These are phyloP conservation scores for Eupithecia tripunctaria DNA, from an alignment of 2,888 invertebrate species.

Conservation along the genomic window DNA sequence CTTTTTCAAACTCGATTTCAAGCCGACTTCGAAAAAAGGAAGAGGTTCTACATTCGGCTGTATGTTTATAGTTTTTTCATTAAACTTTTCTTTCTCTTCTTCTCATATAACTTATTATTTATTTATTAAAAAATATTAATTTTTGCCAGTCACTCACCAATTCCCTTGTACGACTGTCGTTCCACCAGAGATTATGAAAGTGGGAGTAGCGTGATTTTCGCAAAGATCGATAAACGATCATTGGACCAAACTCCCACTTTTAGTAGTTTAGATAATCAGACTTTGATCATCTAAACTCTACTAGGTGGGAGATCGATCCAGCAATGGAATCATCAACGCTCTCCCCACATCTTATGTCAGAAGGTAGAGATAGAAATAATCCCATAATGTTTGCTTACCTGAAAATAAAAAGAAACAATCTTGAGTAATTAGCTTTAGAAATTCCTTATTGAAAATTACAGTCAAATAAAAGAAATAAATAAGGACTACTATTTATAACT, in stretches of 20 bases:
- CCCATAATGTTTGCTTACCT: constrained; percentile 16
- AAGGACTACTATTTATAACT: too few relatives aligned
- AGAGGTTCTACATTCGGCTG: too few relatives aligned
- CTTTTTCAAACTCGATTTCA: too few relatives aligned
- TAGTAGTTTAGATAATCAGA: too few relatives aligned
- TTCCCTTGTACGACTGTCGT: neutral
- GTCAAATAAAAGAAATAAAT: too few relatives aligned
- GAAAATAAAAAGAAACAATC: constrained; percentile 11
- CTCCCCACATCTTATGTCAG: neutral
- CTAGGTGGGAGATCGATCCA: too few relatives aligned
- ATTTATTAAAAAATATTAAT: neutral
- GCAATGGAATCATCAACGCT: neutral
- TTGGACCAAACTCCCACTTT: too few relatives aligned
- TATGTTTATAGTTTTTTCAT: too few relatives aligned
- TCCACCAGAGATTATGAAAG: neutral
- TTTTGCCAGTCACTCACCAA: neutral
- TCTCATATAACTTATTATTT: neutral
- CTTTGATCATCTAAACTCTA: neutral
- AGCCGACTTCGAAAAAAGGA: too few relatives aligned
- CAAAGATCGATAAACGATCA: neutral
- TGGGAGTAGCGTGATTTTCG: too few relatives aligned
- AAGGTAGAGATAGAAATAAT: neutral
- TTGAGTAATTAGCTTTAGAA: neutral
- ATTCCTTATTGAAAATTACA: neutral
- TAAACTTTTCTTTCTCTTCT: too few relatives aligned